These are phyloP conservation scores for Stenopsyche tienmushanensis DNA, from an alignment of 1,140 invertebrate genomes.

Conservation along the genomic window DNA sequence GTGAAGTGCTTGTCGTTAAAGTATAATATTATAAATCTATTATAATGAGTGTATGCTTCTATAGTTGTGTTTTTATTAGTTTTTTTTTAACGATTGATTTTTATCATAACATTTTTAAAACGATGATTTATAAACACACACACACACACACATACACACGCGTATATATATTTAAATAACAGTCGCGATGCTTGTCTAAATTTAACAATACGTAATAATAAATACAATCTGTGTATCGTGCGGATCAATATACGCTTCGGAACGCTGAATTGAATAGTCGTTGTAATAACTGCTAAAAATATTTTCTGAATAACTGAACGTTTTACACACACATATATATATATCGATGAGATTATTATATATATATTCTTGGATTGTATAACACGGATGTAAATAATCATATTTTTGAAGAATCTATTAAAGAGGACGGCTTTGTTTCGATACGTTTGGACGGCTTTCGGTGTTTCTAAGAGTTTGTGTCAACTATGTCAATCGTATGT, in stretches of 20 bases:
- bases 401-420: constrained; percentile 1
- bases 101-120: no score
- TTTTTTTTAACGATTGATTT: no score
- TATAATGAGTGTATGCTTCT: no score
- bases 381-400: background rate
- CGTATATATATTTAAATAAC: background rate
- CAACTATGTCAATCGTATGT: constrained; percentile 1
- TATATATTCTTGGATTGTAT: background rate
- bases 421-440: background rate
- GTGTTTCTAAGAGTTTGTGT: background rate
- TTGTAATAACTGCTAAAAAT: background rate
- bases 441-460: background rate
- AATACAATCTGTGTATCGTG: background rate
- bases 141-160: no score
- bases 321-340: background rate
- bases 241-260: background rate
- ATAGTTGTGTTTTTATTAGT: no score
- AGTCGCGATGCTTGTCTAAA: no score
- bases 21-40: no score
- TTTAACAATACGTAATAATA: background rate
- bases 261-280: background rate
- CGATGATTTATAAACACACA: no score
- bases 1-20: no score
- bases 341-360: constrained; percentile 5
- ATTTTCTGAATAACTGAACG: background rate